Conservation (phyloP, 2,888 invertebrate genomes). For the Melanchra persicariae region DNA sequence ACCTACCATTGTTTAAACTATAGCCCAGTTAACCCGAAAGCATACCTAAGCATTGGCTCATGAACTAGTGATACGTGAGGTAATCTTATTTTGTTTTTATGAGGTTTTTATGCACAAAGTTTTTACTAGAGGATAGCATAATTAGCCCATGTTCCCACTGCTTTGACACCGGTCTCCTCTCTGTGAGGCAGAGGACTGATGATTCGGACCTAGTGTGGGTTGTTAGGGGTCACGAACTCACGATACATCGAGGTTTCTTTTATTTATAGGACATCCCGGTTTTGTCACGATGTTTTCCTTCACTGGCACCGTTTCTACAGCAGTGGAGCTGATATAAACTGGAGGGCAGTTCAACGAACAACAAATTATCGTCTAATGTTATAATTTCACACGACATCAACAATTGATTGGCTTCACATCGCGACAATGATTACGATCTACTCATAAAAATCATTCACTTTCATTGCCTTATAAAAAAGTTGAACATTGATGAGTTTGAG, state of each 20-base stretch:
- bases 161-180: no score
- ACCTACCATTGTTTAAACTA: neutral
- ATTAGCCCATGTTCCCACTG: no score
- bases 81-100: no score
- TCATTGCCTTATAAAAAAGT: constrained; percentile 68
- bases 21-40: neutral
- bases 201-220: neutral
- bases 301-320: neutral
- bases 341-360: constrained; percentile 53
- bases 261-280: no score
- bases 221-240: neutral
- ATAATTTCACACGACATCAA: constrained; percentile 67
- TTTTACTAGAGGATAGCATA: no score
- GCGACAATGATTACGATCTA: constrained; percentile 57
- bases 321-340: neutral
- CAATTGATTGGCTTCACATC: constrained; percentile 68
- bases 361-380: constrained; percentile 52
- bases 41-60: neutral
- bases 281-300: neutral
- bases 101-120: no score
- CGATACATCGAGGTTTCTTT: no score
- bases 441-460: constrained; percentile 69
- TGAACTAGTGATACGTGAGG: no score
- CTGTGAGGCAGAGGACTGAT: no score
- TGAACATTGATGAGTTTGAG: constrained; percentile 46